Evolutionary conservation across 2,888 invertebrate genomes (phyloP).

Genomic region (Camptogramma bilineatum): DNA sequence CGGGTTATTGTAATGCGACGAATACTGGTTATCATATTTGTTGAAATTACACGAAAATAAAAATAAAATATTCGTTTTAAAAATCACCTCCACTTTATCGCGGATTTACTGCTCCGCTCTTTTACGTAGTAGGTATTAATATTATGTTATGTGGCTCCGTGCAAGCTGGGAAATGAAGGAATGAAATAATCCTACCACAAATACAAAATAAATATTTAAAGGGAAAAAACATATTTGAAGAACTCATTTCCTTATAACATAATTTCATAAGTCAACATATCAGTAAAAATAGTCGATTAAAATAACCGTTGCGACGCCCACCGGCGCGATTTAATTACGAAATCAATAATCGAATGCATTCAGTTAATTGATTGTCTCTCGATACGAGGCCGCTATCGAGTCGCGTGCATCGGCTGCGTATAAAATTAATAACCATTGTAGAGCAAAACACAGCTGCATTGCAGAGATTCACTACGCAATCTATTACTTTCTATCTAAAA

Average conservation of each 20-base stretch:
- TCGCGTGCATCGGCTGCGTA: slow-evolving; percentile 64
- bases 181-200: too few species aligned
- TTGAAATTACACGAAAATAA: slow-evolving; percentile 12
- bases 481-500: not conserved
- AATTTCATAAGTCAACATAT: slow-evolving; percentile 68
- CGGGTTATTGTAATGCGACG: slow-evolving; percentile 30
- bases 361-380: slow-evolving; percentile 75
- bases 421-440: slow-evolving; percentile 40
- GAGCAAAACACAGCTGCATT: slow-evolving; percentile 20
- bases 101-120: not conserved
- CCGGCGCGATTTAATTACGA: slow-evolving; percentile 79
- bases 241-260: slow-evolving; percentile 54
- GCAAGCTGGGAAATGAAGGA: not conserved
- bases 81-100: not conserved
- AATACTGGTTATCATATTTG: slow-evolving; percentile 30
- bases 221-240: not conserved
- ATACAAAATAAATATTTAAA: not conserved
- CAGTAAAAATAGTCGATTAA: slow-evolving; percentile 57
- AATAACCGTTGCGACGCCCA: slow-evolving; percentile 59
- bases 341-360: slow-evolving; percentile 81
- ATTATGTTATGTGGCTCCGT: too few species aligned
- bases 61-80: not conserved
- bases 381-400: slow-evolving; percentile 68
- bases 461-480: slow-evolving; percentile 11
- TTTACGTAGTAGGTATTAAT: too few species aligned